A percentile compares a stretch with the other conserved stretches of the same genome.
Evolutionary conservation across 2,888 invertebrate species (phyloP).

Genomic region (Serripes groenlandicus): DNA sequence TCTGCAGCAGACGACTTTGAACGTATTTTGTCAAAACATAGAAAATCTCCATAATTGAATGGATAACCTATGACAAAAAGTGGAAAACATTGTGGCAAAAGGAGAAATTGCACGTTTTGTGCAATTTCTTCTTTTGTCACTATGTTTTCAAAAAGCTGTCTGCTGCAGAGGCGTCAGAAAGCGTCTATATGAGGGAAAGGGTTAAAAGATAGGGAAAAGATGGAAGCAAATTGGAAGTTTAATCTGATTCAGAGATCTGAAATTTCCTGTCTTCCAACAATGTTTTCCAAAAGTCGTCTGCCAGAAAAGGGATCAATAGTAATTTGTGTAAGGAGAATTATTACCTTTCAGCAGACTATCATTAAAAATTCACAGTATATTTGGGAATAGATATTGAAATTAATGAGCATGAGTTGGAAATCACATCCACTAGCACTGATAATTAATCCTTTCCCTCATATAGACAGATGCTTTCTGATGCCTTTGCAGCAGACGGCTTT

Average conservation of each 20-base stretch:
- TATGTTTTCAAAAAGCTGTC: background rate
- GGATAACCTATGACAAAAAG: background rate
- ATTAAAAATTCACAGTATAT: slow-evolving; percentile 5
- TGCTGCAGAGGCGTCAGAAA: background rate
- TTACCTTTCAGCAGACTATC: background rate
- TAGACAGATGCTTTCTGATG: background rate
- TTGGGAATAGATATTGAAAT: slow-evolving; percentile 9
- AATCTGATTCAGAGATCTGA: too few species aligned
- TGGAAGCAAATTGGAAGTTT: too few species aligned
- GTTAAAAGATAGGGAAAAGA: too few species aligned
- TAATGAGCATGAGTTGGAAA: background rate
- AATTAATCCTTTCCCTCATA: background rate
- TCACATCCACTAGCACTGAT: background rate
- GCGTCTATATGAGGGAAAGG: background rate
- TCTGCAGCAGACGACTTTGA: background rate
- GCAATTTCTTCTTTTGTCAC: background rate
- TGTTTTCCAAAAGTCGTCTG: too few species aligned
- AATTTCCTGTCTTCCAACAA: too few species aligned
- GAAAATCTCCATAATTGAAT: background rate
- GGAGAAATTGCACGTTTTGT: background rate
- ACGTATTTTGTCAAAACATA: background rate
- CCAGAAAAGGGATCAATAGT: too few species aligned
- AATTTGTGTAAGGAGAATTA: too few species aligned
- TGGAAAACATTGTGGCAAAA: background rate
- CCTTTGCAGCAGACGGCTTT: background rate